Evolutionary conservation across 2,888 invertebrate genomes (phyloP).

Genomic region (Cheilosia vernalis): DNA sequence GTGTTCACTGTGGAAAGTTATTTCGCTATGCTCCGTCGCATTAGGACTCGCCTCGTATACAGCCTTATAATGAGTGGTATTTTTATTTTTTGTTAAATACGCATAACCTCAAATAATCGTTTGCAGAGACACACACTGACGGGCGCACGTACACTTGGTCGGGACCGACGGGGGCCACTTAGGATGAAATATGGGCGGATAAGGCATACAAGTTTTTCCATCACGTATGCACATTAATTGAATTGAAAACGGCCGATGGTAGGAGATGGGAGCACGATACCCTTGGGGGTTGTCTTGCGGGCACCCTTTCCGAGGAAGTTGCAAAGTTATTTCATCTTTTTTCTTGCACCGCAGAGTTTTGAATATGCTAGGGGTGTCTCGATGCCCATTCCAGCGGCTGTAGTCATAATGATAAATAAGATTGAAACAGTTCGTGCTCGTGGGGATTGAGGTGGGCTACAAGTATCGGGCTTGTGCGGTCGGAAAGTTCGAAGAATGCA

Average conservation of each 20-base stretch:
- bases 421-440: conserved; percentile 25
- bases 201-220: conserved; percentile 68
- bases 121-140: conserved; percentile 35
- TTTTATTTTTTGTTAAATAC: conserved; percentile 62
- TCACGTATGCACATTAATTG: conserved; percentile 75
- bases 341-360: conserved; percentile 38
- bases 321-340: conserved; percentile 41
- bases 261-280: background rate
- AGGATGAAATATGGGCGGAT: conserved; percentile 69
- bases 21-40: conserved; percentile 29
- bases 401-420: conserved; percentile 40
- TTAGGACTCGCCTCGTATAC: conserved; percentile 32
- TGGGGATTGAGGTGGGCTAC: conserved; percentile 2
- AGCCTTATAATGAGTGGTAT: conserved; percentile 53
- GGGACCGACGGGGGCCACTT: conserved; percentile 56
- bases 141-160: conserved; percentile 45
- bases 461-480: background rate
- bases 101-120: conserved; percentile 73
- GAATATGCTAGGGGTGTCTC: conserved; percentile 52
- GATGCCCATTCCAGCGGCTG: conserved; percentile 8
- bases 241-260: conserved; percentile 60
- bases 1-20: conserved; percentile 40
- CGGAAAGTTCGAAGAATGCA: background rate
- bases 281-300: conserved; percentile 5
- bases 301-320: conserved; percentile 27